A percentile compares a stretch with the other conserved stretches of the same genome.
These are phyloP conservation scores for Nasonia oneida DNA, from an alignment of 2,888 invertebrate species.

Conservation along the genomic window DNA sequence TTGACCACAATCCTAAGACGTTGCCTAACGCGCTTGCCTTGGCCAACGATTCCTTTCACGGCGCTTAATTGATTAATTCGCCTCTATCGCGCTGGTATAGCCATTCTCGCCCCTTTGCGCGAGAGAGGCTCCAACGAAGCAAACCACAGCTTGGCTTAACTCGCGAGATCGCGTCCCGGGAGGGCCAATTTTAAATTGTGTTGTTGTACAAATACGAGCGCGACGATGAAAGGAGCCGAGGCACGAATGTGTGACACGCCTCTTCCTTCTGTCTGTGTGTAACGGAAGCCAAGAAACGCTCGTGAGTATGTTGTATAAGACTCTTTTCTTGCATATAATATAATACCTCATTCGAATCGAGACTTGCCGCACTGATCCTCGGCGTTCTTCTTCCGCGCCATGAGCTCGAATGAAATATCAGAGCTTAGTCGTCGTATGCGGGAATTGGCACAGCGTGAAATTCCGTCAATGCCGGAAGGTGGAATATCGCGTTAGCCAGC, in stretches of 20 bases:
- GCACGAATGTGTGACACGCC: neutral
- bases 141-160: conserved; percentile 54
- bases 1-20: conserved; percentile 31
- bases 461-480: conserved; percentile 9
- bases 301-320: too few relatives aligned
- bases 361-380: neutral
- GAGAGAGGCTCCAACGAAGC: conserved; percentile 60
- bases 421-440: neutral
- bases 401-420: neutral
- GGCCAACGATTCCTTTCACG: conserved; percentile 69
- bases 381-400: conserved; percentile 57
- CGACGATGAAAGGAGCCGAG: conserved; percentile 44
- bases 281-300: neutral
- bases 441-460: neutral
- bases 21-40: neutral
- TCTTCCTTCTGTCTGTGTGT: too few relatives aligned
- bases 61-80: conserved; percentile 72
- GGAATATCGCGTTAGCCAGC: conserved; percentile 13
- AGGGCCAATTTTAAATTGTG: conserved; percentile 67
- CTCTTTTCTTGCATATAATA: too few relatives aligned
- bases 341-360: too few relatives aligned
- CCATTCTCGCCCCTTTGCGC: conserved; percentile 52
- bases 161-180: neutral
- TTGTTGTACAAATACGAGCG: conserved; percentile 68
- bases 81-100: neutral